Evolutionary conservation across 2,797 vertebrate genomes (phyloP).

Genomic region (Anomalospiza imberbis): DNA sequence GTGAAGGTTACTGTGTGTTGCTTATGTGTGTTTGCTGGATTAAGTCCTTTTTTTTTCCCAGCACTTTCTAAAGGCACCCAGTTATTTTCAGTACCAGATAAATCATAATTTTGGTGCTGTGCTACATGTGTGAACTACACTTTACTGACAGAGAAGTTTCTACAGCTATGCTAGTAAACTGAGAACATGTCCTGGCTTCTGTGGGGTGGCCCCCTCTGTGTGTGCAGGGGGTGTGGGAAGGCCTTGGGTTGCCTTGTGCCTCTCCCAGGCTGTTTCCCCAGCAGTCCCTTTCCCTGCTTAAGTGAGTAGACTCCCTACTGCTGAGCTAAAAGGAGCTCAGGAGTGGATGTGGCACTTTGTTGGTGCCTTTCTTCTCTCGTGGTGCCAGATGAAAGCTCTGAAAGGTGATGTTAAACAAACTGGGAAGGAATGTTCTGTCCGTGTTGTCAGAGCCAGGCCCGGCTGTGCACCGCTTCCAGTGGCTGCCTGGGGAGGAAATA

Average conservation of each 20-base stretch:
- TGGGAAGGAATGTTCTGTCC: not conserved
- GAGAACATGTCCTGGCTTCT: not conserved
- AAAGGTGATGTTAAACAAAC: not conserved
- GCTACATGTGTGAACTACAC: accelerated
- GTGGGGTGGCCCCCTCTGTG: not conserved
- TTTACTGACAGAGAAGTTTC: not conserved
- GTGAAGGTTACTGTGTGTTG: not conserved
- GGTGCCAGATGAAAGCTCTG: not conserved
- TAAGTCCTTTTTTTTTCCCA: not conserved
- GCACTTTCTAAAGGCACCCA: not conserved
- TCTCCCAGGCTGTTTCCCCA: not conserved
- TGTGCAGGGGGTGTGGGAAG: not conserved
- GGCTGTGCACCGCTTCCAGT: not conserved
- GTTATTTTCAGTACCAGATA: not conserved
- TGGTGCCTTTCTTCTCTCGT: not conserved
- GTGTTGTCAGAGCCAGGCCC: not conserved
- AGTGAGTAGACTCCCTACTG: not conserved
- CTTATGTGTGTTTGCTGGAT: not conserved
- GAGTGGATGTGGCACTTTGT: not conserved
- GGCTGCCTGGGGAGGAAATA: not conserved
- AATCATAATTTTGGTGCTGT: not conserved
- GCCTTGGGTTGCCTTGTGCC: not conserved
- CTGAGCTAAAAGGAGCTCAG: not conserved
- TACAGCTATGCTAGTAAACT: not conserved
- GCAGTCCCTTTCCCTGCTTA: not conserved